Evolutionary conservation across 2,113 vertebrate species (phyloP).

Genomic region (Lucifuga dentata): DNA sequence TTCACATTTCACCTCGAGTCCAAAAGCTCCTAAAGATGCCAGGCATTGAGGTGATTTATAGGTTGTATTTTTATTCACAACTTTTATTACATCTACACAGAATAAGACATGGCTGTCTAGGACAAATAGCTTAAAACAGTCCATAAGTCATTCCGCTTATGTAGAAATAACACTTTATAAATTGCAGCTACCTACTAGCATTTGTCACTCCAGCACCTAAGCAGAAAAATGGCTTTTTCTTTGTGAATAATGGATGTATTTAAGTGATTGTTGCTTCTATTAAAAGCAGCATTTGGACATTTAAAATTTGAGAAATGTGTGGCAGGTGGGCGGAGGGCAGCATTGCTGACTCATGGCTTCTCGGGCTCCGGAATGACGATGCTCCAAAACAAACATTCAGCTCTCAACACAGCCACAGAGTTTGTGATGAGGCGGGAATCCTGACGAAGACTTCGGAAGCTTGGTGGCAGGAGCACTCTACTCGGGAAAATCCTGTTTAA

Average conservation of each 20-base stretch:
- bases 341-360: conserved; percentile 78
- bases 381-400: conserved; percentile 81
- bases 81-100: too few relatives aligned
- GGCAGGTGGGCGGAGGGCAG: conserved; percentile 70
- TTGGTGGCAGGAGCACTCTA: conserved; percentile 76
- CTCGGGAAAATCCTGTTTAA: conserved; percentile 85
- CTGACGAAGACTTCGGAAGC: conserved; percentile 79
- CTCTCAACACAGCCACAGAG: conserved; percentile 41
- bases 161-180: too few relatives aligned
- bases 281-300: conserved; percentile 65
- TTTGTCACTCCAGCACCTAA: too few relatives aligned
- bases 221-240: conserved; percentile 32
- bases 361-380: conserved; percentile 65
- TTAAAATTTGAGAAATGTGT: conserved; percentile 75
- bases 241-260: conserved; percentile 18
- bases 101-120: too few relatives aligned
- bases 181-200: too few relatives aligned
- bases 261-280: conserved; percentile 46
- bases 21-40: too few relatives aligned
- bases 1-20: too few relatives aligned
- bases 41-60: too few relatives aligned
- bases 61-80: too few relatives aligned
- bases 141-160: too few relatives aligned
- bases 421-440: conserved; percentile 81
- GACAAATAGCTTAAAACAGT: too few relatives aligned